A percentile compares a stretch with the other conserved stretches of the same genome.
Conservation (phyloP, 2,888 invertebrate genomes). For the Geotrupes spiniger region DNA sequence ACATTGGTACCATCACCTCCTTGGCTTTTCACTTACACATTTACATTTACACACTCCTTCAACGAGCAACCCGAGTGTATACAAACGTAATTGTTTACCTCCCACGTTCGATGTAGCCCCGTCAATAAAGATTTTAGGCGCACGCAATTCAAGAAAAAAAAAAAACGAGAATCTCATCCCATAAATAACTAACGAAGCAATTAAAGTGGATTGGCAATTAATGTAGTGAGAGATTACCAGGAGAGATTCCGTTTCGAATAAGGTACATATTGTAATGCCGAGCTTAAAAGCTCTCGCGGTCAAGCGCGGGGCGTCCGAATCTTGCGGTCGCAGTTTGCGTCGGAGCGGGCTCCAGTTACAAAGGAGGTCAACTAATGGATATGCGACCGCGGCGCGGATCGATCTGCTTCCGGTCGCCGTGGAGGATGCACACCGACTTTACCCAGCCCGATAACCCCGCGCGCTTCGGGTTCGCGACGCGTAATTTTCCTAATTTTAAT, state of each 20-base stretch:
- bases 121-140: no score
- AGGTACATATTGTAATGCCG: conserved; percentile 22
- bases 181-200: background rate
- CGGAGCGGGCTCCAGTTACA: conserved; percentile 20
- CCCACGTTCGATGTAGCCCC: no score
- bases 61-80: no score
- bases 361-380: conserved; percentile 39
- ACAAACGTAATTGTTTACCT: no score
- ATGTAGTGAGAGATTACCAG: background rate
- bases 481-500: conserved; percentile 7
- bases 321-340: conserved; percentile 21
- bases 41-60: no score
- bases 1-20: no score
- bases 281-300: conserved; percentile 26
- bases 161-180: no score
- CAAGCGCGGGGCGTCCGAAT: conserved; percentile 22
- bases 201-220: conserved; percentile 3
- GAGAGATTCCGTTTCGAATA: conserved; percentile 8
- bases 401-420: conserved; percentile 24
- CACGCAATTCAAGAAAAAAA: no score
- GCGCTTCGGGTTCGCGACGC: background rate
- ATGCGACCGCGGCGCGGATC: conserved; percentile 38
- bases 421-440: background rate
- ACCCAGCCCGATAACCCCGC: background rate
- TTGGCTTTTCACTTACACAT: no score